Conservation (phyloP, 2,113 vertebrate species). For the Hoplias malabaricus region DNA sequence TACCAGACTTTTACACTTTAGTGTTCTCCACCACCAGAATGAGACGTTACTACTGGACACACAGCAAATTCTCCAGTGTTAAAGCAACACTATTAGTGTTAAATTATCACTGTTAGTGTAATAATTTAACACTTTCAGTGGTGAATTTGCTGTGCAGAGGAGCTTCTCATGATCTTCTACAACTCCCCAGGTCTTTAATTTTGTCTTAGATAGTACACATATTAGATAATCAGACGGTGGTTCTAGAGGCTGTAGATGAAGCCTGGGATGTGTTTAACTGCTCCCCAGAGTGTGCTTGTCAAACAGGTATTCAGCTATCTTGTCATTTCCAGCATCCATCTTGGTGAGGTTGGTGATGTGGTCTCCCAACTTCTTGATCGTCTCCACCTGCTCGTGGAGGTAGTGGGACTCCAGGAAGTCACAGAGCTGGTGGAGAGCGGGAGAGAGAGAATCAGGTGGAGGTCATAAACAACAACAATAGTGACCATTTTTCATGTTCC, state of each 20-base stretch:
- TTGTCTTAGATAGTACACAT: background rate
- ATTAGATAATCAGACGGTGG: too few species aligned
- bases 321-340: conserved; percentile 71
- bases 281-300: conserved; percentile 90
- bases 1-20: conserved; percentile 1
- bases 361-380: conserved; percentile 90
- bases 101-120: too few species aligned
- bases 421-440: conserved; percentile 60
- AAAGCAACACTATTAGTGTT: too few species aligned
- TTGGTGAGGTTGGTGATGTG: conserved; percentile 73
- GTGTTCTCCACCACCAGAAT: background rate
- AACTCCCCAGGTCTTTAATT: background rate
- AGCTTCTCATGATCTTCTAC: background rate
- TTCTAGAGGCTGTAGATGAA: background rate
- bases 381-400: conserved; percentile 90
- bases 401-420: conserved; percentile 94
- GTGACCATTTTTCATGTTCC: background rate
- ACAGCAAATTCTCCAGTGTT: too few species aligned
- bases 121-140: too few species aligned
- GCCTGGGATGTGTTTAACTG: conserved; percentile 55
- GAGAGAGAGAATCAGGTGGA: background rate
- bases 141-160: too few species aligned
- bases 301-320: conserved; percentile 93
- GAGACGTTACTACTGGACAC: background rate
- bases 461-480: background rate